Conservation (phyloP, 1,140 invertebrate genomes). For the Anoplophora glabripennis region DNA sequence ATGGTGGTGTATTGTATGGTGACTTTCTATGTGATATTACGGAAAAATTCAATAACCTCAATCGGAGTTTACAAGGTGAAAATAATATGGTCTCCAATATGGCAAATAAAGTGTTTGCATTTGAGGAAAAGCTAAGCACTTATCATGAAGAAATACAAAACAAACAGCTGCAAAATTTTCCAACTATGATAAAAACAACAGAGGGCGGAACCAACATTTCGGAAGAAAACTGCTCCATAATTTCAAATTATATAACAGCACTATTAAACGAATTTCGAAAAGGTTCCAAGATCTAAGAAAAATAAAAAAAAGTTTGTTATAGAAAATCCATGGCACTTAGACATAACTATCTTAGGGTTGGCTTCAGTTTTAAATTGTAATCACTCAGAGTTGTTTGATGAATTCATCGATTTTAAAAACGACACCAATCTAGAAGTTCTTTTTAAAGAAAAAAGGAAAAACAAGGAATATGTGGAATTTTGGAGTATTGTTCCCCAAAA, state of each 20-base stretch:
- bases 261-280: not conserved
- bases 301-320: no score
- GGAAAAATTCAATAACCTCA: not conserved
- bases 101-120: no score
- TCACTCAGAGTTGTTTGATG: conserved; percentile 4
- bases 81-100: not conserved
- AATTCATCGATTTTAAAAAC: conserved; percentile 12
- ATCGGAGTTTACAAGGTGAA: not conserved
- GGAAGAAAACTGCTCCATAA: not conserved
- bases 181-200: not conserved
- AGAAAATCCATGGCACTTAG: no score
- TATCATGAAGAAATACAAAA: conserved; percentile 3
- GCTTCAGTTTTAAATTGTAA: conserved; percentile 10
- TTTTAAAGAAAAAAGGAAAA: no score
- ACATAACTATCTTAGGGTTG: not conserved
- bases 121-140: conserved; percentile 2
- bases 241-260: conserved; percentile 3
- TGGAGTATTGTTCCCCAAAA: conserved; percentile 5
- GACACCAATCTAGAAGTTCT: conserved; percentile 5
- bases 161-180: not conserved
- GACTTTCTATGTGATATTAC: no score
- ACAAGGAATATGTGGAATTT: not conserved
- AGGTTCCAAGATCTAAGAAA: conserved; percentile 4
- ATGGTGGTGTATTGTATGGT: no score
- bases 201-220: not conserved